Conservation (phyloP, 2,797 vertebrate species). For the Pogonophryne albipinna region DNA sequence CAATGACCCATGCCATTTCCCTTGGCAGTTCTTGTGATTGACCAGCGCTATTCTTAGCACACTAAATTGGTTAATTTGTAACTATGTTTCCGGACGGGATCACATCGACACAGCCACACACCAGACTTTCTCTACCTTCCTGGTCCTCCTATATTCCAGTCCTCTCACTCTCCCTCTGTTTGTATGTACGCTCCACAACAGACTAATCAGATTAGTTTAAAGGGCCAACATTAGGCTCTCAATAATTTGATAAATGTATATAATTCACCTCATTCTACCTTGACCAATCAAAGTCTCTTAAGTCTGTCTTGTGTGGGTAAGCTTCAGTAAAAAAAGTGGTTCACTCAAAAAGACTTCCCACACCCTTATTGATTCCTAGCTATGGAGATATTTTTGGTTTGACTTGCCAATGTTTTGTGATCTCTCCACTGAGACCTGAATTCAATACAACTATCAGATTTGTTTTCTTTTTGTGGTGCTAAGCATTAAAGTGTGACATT, state of each 20-base stretch:
- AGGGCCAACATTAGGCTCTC: constrained; percentile 9
- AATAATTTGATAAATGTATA: constrained; percentile 14
- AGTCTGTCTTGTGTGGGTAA: neutral
- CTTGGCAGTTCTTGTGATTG: constrained; percentile 40
- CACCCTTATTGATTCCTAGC: neutral
- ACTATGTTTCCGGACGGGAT: constrained; percentile 41
- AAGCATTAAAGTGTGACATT: neutral
- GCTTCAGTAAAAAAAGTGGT: neutral
- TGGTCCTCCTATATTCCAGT: neutral
- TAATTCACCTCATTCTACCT: neutral
- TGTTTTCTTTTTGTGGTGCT: neutral
- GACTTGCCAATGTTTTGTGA: neutral
- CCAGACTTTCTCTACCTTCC: neutral
- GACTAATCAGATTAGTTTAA: constrained; percentile 33
- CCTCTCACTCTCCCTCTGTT: neutral
- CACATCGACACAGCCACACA: constrained; percentile 12
- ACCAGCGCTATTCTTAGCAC: constrained; percentile 48
- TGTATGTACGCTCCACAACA: neutral
- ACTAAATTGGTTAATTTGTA: constrained; percentile 70
- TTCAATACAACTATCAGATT: neutral
- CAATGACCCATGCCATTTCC: constrained; percentile 29
- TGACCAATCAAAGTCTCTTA: neutral
- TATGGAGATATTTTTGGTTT: neutral
- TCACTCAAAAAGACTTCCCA: neutral
- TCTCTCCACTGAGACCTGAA: neutral